Percentiles rank a stretch among this genome's conserved stretches.
phyloP scores from a whole-genome alignment of 53 echinoderm and acorn worm genomes.

The Holothuria scabra region DNA sequence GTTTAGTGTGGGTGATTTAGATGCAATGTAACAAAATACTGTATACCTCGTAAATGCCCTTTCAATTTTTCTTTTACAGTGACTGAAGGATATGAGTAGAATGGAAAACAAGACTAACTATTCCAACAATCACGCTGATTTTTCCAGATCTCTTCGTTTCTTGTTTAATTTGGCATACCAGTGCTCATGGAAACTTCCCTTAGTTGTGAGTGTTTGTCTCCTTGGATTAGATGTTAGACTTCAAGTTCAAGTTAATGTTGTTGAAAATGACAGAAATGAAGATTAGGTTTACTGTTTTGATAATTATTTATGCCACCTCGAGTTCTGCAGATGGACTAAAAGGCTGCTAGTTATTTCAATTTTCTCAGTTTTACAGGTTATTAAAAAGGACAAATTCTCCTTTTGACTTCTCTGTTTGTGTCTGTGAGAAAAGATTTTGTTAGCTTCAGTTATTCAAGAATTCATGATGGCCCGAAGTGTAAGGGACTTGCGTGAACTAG shows the following conservation, averaged over 20 bases:
- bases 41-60: too few relatives aligned
- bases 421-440: neutral
- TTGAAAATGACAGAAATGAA: conserved; percentile 24
- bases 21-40: too few relatives aligned
- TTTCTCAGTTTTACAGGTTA: too few relatives aligned
- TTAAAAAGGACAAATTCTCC: neutral
- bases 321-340: neutral
- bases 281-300: neutral
- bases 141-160: conserved; percentile 89
- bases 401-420: neutral
- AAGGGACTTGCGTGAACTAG: conserved; percentile 88
- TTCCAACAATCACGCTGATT: neutral
- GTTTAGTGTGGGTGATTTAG: too few relatives aligned
- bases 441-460: neutral
- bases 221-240: conserved; percentile 86
- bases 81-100: too few relatives aligned
- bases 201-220: conserved; percentile 78
- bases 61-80: too few relatives aligned
- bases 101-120: too few relatives aligned
- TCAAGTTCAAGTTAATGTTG: conserved; percentile 84
- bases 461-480: conserved; percentile 85
- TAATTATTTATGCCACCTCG: too few relatives aligned
- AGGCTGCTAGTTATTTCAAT: too few relatives aligned
- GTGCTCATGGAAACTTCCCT: conserved; percentile 86
- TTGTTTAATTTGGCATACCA: conserved; percentile 95